Evolutionary conservation across 2,113 vertebrate genomes (phyloP), one percentile per base, ranked within the genome.

Genomic region (Progne subis): DNA sequence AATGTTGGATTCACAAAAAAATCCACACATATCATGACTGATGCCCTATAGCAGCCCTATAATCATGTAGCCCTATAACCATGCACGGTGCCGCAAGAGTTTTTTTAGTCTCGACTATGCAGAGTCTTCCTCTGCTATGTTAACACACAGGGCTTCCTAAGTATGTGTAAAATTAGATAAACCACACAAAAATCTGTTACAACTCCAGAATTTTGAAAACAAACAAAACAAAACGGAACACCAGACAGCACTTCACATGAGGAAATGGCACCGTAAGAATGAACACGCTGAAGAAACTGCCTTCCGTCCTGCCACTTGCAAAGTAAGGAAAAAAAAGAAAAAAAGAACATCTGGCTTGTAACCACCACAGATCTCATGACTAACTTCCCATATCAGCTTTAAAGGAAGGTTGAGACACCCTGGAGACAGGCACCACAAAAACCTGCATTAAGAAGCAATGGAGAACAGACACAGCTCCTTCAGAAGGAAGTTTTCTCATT

Each of bases 321-420:
- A 72, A 79, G 78, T 25, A 79, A 86, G n/a, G 60, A 34, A 59
- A 43, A 32, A 37, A 52, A 55, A 25, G 24, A 10, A 63, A 59
- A 81, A 74, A 57, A 72, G 4, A 95, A 93, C 88, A 95, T 91
- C 95, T 89, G 92, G 90, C 23, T 57, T 70, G 49, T 61, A 91
- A 93, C 83, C 57, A 90, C 69, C 84, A 55, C 57, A 65, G 80
- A 96, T 65, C 94, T 86, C 71, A 83, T 96, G 92, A 93, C 90
- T 82, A 92, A 95, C 87, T 97, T 96, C 96, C 92, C 39, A 93
- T 93, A 96, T 97, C 79, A 86, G 76, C 82, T 94, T 68, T 71
- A 90, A 78, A 86, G 82, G 34, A 78, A 55, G 56, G 37, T 5
- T 92, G 63, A 88, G 76, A 88, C 61, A 88, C 32, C 86, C 90